These are phyloP conservation scores for Canis aureus DNA, from an alignment of 2,113 vertebrate genomes.

Conservation along the genomic window DNA sequence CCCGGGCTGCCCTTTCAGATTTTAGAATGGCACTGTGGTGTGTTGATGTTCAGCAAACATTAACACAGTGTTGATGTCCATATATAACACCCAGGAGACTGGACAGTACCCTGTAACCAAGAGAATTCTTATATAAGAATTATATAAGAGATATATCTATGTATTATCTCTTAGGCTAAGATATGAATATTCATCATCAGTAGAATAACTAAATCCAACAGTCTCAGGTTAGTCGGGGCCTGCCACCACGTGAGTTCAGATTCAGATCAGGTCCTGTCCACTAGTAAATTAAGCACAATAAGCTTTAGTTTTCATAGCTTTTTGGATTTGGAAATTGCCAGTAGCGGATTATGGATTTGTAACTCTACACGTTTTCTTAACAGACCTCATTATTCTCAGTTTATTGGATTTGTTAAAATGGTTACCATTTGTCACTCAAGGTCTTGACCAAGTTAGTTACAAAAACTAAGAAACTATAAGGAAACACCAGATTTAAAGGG, in stretches of 20 bases:
- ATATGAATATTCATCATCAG: background rate
- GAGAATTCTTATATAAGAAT: background rate
- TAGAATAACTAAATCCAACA: background rate
- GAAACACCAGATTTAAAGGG: background rate
- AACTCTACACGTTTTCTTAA: background rate
- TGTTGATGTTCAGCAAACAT: background rate
- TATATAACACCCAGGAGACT: background rate
- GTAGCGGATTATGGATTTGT: background rate
- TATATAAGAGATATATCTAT: too few species aligned
- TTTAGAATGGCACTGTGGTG: background rate
- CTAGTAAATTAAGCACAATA: background rate
- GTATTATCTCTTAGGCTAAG: background rate
- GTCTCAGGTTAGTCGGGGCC: background rate
- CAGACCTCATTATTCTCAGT: background rate
- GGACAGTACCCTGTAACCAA: background rate
- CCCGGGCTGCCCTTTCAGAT: too few species aligned
- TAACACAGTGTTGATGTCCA: background rate
- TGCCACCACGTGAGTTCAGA: background rate
- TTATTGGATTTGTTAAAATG: conserved; percentile 26
- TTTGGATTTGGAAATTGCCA: background rate
- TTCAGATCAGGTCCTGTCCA: background rate
- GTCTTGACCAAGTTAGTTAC: conserved; percentile 8
- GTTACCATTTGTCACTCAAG: background rate
- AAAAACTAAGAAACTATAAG: background rate
- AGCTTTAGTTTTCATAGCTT: background rate